Conservation (phyloP, 2,888 invertebrate genomes). For the Seira ritae region DNA sequence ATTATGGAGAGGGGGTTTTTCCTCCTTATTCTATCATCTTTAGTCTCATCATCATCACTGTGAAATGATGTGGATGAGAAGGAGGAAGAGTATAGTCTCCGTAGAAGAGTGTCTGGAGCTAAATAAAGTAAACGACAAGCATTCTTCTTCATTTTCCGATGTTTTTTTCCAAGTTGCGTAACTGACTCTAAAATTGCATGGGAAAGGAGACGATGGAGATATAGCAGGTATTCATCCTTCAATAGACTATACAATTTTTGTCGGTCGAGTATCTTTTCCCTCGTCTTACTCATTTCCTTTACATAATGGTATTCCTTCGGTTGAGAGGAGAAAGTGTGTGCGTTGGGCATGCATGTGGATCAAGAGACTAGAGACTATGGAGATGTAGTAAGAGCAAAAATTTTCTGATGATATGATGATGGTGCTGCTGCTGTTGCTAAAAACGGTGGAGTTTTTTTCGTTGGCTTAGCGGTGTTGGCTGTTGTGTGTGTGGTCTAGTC, state of each 20-base stretch:
- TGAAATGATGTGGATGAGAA: not conserved
- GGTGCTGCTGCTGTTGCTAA: constrained; percentile 6
- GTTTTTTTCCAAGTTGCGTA: constrained; percentile 28
- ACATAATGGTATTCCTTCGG: constrained; percentile 12
- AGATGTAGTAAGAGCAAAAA: constrained; percentile 27
- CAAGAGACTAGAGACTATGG: constrained; percentile 18
- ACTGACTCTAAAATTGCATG: not conserved
- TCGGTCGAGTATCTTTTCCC: not conserved
- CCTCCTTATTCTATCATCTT: not conserved
- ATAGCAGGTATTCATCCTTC: constrained; percentile 36
- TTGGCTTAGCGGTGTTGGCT: not conserved
- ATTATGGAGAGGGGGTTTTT: not conserved
- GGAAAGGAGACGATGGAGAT: constrained; percentile 39
- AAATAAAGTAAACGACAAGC: constrained; percentile 27
- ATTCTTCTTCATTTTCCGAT: not conserved
- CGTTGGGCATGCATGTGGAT: not conserved
- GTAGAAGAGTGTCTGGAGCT: constrained; percentile 20
- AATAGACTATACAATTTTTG: not conserved
- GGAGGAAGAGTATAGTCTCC: not conserved
- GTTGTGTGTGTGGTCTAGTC: not conserved
- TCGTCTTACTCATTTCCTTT: not conserved
- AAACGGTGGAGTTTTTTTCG: constrained; percentile 12
- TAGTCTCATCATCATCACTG: not conserved
- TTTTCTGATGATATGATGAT: constrained; percentile 9
- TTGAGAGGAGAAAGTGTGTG: constrained; percentile 8